Conservation (phyloP, 1,140 invertebrate species). For the Euwallacea fornicatus region DNA sequence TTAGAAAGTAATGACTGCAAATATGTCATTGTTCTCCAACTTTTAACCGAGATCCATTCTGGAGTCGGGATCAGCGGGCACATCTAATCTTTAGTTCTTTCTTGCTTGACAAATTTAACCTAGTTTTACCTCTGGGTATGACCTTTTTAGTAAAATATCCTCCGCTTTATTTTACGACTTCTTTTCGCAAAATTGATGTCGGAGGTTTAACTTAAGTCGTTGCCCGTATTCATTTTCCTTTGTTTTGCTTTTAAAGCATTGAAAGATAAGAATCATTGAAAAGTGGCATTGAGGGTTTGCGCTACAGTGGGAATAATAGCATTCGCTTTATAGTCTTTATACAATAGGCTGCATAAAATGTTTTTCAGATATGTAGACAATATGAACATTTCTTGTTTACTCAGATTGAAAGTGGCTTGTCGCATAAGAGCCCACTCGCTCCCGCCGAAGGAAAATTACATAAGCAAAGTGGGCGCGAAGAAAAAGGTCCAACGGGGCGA, state of each 20-base stretch:
- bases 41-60: slow-evolving; percentile 24
- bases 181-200: slow-evolving; percentile 21
- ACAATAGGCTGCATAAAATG: no score
- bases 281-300: no score
- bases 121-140: slow-evolving; percentile 13
- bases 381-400: no score
- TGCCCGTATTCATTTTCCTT: slow-evolving; percentile 6
- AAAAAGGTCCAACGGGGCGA: no score
- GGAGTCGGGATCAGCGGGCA: slow-evolving; percentile 9
- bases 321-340: no score
- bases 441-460: no score
- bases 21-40: slow-evolving; percentile 34
- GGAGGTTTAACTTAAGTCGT: slow-evolving; percentile 2
- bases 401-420: no score
- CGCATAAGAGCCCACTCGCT: no score
- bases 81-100: slow-evolving; percentile 23
- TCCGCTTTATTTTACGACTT: slow-evolving; percentile 28
- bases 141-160: slow-evolving; percentile 23
- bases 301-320: no score
- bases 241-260: not conserved
- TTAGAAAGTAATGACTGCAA: slow-evolving; percentile 42
- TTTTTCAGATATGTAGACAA: no score
- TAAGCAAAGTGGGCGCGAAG: no score
- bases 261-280: not conserved
- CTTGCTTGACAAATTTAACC: slow-evolving; percentile 19